Base-by-base conservation (phyloP, 2,797 vertebrate genomes). In the Monodelphis domestica region DNA sequence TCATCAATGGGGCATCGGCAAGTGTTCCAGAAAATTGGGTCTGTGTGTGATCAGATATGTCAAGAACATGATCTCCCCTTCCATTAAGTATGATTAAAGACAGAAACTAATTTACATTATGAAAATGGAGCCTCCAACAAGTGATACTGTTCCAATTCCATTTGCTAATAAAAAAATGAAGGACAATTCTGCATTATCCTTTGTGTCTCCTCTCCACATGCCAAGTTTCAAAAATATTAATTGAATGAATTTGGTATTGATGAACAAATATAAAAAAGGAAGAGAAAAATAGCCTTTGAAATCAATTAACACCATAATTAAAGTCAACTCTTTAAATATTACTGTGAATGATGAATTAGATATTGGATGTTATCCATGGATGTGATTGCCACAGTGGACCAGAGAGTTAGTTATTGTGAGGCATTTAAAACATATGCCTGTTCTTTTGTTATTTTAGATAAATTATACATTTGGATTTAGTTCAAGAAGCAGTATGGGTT, bases 41-140 rank as follows among this genome's bases (percentile, higher is more conserved):
- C 96, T 94, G 50, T 95, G 95, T 91, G 93, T 90, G 95, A 96
- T 94, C 96, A 94, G 93, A 92, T 94, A 93, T 95, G 96, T 97
- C 94, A 96, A 95, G 94, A 97, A 96, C 87, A 92, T 97, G 94
- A 97, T 97, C 94, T 93, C 97, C 93, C 24, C 93, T 96, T 97
- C 95, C 95, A 97, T 96, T 97, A 96, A 97, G 93, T 96, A 90
- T 96, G 92, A 96, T 97, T 96, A 96, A 91, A 87, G 53, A 97
- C 53, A 95, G 78, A 53, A 95, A 95, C 94, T 92, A 96, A 97
- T 97, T 95, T 97, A 92, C 92, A 95, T 97, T 96, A 94, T 94
- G 89, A 97, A 97, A 96, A 96, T 96, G 57, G 91, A 70, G 93
- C 89, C 91, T 38, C 94, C 91, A 95, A 84, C 24, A 45, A 95